A percentile compares a stretch with the other conserved stretches of the same genome.
These are phyloP conservation scores for Lucinisca nassula DNA, from an alignment of 2,888 invertebrate genomes.

Conservation along the genomic window DNA sequence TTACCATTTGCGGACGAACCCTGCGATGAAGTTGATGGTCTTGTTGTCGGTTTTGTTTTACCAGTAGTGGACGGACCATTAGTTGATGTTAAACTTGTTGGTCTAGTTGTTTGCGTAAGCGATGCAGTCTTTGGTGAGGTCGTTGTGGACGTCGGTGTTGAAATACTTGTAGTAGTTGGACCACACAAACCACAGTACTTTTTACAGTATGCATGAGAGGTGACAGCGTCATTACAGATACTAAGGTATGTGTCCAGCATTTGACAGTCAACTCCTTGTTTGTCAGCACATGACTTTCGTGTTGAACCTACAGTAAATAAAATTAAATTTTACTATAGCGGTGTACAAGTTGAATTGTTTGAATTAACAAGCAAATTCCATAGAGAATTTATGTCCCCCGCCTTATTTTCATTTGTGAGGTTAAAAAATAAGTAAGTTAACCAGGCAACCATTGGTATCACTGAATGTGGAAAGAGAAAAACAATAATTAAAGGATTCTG, in stretches of 20 bases:
- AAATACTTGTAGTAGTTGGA: neutral
- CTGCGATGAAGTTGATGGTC: neutral
- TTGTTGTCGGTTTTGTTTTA: neutral
- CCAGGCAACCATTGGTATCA: no score
- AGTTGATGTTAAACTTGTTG: neutral
- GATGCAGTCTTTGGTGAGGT: neutral
- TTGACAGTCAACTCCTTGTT: slow-evolving; percentile 11
- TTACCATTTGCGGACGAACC: neutral
- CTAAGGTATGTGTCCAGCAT: slow-evolving; percentile 3
- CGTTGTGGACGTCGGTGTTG: neutral
- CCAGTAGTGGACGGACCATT: neutral
- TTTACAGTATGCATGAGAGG: neutral
- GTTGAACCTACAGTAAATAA: neutral
- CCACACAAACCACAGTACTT: slow-evolving; percentile 33
- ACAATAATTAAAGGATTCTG: no score
- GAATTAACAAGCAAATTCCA: no score
- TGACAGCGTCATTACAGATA: neutral
- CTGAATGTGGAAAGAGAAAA: no score
- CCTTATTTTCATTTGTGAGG: no score
- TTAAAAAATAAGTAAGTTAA: no score
- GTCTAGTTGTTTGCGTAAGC: neutral
- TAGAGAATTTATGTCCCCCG: no score
- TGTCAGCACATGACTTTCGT: neutral
- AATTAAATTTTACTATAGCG: neutral
- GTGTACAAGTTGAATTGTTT: no score